Conservation (phyloP, 2,888 invertebrate genomes). For the Beris chalybata region DNA sequence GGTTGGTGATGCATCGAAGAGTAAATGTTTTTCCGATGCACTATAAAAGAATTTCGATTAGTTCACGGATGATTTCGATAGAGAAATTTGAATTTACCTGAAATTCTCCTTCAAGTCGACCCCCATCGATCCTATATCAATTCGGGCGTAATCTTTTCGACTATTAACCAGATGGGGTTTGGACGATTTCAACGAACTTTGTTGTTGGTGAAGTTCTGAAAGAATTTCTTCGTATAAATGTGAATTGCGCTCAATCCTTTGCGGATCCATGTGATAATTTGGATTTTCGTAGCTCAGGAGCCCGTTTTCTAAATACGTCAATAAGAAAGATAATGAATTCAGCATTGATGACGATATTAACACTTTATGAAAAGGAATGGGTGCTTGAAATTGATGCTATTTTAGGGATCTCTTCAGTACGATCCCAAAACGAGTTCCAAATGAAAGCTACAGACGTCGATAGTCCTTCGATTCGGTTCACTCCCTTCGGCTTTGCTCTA, state of each 20-base stretch:
- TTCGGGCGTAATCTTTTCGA: constrained; percentile 67
- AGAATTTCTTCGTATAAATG: constrained; percentile 66
- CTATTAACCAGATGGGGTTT: constrained; percentile 59
- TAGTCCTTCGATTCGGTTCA: too few species aligned
- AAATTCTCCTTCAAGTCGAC: constrained; percentile 61
- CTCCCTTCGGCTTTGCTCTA: too few species aligned
- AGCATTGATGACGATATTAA: constrained; percentile 8
- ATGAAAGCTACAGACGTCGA: too few species aligned
- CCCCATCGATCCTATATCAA: constrained; percentile 72
- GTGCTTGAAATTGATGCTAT: too few species aligned
- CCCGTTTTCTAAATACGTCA: constrained; percentile 74
- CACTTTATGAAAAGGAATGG: neutral
- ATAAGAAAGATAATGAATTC: constrained; percentile 9
- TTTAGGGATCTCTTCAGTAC: too few species aligned
- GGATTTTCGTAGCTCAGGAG: constrained; percentile 89
- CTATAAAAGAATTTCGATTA: constrained; percentile 34
- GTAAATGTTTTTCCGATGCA: constrained; percentile 43
- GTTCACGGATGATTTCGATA: neutral
- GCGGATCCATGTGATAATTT: constrained; percentile 81
- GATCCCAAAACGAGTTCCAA: too few species aligned
- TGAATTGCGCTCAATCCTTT: constrained; percentile 71
- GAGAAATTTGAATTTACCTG: constrained; percentile 40
- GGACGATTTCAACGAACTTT: constrained; percentile 49
- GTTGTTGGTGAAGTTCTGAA: constrained; percentile 45
- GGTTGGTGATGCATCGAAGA: constrained; percentile 43